Conservation (phyloP, 2,113 vertebrate genomes). For the Rhadina sibilatrix region DNA sequence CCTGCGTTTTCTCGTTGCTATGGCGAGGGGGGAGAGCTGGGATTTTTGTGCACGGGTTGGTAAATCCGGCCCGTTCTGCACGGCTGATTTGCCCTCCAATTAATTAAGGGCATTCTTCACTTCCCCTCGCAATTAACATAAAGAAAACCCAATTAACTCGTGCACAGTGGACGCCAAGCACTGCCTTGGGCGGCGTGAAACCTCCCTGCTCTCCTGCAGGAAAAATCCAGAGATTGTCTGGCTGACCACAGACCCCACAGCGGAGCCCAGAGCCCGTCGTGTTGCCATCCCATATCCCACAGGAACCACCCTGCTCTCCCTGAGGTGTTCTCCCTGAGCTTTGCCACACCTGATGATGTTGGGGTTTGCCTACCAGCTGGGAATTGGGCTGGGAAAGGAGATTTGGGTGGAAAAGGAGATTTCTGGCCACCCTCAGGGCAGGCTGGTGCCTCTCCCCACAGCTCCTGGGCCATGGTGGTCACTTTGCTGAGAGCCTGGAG, state of each 20-base stretch:
- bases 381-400: neutral
- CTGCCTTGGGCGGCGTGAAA: neutral
- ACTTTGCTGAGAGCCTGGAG: accelerated
- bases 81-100: constrained; percentile 21
- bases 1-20: neutral
- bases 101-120: constrained; percentile 59
- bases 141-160: constrained; percentile 44
- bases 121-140: constrained; percentile 46
- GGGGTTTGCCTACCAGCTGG: accelerated
- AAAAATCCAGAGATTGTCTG: neutral
- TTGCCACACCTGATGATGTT: accelerated
- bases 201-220: neutral
- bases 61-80: neutral
- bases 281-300: no score
- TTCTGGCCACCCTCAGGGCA: neutral
- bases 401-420: neutral
- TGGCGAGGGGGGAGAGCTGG: neutral
- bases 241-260: neutral
- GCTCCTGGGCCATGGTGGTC: accelerated
- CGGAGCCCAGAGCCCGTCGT: accelerated
- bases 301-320: accelerated
- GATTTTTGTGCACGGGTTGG: neutral
- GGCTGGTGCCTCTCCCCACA: accelerated
- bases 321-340: no score
- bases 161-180: accelerated